phyloP scores from a whole-genome alignment of 2,113 vertebrate genomes.

The Alligator mississippiensis region DNA sequence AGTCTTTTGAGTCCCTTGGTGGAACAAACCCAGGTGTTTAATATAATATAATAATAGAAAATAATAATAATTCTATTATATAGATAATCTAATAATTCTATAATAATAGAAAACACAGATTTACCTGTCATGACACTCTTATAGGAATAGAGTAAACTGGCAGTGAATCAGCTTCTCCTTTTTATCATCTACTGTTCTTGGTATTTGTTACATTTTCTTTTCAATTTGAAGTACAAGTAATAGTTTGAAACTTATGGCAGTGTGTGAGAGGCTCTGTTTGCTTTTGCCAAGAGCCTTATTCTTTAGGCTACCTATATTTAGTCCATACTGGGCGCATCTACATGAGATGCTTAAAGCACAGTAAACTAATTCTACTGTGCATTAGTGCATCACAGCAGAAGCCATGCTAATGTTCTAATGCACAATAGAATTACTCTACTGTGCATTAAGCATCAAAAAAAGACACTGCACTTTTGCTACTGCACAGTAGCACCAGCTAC shows the following conservation, averaged over 20 bases:
- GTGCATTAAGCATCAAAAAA: too few relatives aligned
- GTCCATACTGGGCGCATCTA: too few relatives aligned
- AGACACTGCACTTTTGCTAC: too few relatives aligned
- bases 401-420: too few relatives aligned
- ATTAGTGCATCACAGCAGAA: too few relatives aligned
- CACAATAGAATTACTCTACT: too few relatives aligned
- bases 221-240: neutral
- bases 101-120: neutral
- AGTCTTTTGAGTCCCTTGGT: neutral
- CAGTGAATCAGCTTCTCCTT: neutral
- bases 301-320: too few relatives aligned
- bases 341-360: too few relatives aligned
- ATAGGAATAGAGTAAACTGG: neutral
- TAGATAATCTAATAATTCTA: too few relatives aligned
- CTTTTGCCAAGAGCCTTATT: neutral
- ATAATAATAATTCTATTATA: too few relatives aligned
- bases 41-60: neutral
- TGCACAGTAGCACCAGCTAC: too few relatives aligned
- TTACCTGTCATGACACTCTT: neutral
- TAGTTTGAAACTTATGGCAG: neutral
- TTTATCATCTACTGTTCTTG: neutral
- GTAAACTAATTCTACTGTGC: too few relatives aligned
- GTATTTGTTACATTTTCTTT: neutral
- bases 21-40: neutral
- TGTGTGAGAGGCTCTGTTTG: neutral